Base-by-base conservation (phyloP, 2,797 vertebrate species). In the Takifugu rubripes region DNA sequence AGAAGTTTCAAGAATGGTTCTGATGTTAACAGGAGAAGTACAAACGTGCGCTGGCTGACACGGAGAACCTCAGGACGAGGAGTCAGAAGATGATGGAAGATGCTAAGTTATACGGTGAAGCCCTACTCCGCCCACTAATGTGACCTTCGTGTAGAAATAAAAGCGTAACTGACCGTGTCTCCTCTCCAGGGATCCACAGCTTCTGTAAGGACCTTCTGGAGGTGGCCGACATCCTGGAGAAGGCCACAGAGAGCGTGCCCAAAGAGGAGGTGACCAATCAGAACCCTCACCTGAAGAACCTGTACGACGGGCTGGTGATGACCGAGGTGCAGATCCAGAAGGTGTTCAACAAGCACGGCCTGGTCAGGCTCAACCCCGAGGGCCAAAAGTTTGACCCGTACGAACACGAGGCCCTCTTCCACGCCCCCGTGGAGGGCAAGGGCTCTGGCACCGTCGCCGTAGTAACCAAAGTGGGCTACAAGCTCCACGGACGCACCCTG, bases 181-280 rank as follows among this genome's bases (percentile, higher is more conserved):
- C 26, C 3, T 42, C 31, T 25, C 6, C 59, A 99, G 97, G 95
- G 56, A 97, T 98, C 81, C 97, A 99, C 70, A 92, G 93, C 54
- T 96, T 99, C 89, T 99, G 97, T 73, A 99, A 99, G 84, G 96
- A 99, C 84, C 89, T 99, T 61, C 77, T 99, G 59, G 97, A 99
- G 82, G 97, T 99, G 47, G 96, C 97, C 0, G 97, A 99, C 84
- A 91, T 98, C 71, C 57, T 99, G 85, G 95, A 98, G 82, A 99
- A 97, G 85, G 97, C 97, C 26, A 99, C 93, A 0, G 90, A 95
- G 84, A 94, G 95, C 0, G 94, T 99, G 52, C 97, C 97, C 0
- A 91, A 93, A 67, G 95, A 95, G 50, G 94, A 96, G 81, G 84
- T 98, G n/a, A 92, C 86, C 0, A 81, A 86, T 3, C 87, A 92